These are phyloP conservation scores for Cuculus canorus DNA, from an alignment of 2,797 vertebrate genomes.

Conservation along the genomic window DNA sequence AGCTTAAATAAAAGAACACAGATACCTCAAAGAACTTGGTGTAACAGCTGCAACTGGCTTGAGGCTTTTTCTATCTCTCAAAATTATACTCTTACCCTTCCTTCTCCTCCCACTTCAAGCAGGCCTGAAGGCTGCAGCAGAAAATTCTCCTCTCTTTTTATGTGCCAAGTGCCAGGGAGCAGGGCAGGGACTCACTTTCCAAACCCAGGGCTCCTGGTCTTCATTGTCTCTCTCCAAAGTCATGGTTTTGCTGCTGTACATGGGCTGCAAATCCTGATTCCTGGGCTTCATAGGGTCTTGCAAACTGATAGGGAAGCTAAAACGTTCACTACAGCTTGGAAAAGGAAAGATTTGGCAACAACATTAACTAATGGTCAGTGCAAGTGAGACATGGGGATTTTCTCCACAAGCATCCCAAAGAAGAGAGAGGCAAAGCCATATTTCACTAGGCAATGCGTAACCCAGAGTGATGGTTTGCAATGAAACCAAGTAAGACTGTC, in stretches of 20 bases:
- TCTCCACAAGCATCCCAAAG: background rate
- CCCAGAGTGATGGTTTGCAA: background rate
- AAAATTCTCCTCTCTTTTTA: background rate
- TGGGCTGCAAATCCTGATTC: background rate
- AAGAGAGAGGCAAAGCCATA: background rate
- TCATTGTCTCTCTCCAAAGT: background rate
- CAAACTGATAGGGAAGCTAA: background rate
- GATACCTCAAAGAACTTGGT: background rate
- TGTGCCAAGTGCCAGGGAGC: background rate
- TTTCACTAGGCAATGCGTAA: background rate
- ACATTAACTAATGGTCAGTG: fast-evolving
- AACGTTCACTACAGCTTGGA: background rate
- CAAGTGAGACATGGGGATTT: background rate
- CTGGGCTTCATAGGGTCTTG: background rate
- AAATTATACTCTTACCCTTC: background rate
- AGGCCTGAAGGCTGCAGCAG: background rate
- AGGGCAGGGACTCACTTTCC: background rate
- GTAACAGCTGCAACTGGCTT: background rate
- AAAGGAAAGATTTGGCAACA: background rate
- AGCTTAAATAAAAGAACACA: background rate
- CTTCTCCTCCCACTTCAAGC: background rate
- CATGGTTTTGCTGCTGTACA: fast-evolving
- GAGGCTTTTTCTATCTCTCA: background rate
- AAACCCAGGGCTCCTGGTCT: background rate
- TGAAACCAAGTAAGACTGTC: background rate